phyloP scores from a whole-genome alignment of 2,888 invertebrate species.

The Arge pagana region DNA sequence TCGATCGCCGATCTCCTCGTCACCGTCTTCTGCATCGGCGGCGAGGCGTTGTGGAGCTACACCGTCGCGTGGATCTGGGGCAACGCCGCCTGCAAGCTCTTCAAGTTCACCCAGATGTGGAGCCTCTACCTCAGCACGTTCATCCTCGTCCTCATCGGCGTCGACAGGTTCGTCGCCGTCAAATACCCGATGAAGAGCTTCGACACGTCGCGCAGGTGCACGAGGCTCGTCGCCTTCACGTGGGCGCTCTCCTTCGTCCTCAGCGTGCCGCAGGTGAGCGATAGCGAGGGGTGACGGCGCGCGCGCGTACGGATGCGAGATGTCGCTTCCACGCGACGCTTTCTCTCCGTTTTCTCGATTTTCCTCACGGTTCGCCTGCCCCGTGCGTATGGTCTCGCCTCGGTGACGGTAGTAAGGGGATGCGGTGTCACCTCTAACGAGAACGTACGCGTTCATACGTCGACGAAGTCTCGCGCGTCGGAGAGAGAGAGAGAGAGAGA shows the following conservation, averaged over 20 bases:
- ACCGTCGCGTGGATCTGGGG: slow-evolving; percentile 83
- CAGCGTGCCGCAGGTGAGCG: slow-evolving; percentile 80
- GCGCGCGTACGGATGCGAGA: too few species aligned
- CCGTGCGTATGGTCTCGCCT: too few species aligned
- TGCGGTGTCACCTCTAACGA: too few species aligned
- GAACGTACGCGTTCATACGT: too few species aligned
- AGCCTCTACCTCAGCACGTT: slow-evolving; percentile 83
- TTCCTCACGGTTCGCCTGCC: too few species aligned
- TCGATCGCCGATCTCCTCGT: slow-evolving; percentile 82
- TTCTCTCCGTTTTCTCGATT: too few species aligned
- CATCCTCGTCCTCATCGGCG: slow-evolving; percentile 79
- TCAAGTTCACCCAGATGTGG: slow-evolving; percentile 83
- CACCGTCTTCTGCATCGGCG: slow-evolving; percentile 79
- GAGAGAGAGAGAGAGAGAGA: too few species aligned
- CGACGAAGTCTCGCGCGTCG: too few species aligned
- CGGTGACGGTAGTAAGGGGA: too few species aligned
- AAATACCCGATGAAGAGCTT: slow-evolving; percentile 76
- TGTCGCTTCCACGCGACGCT: too few species aligned
- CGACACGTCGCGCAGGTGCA: slow-evolving; percentile 69
- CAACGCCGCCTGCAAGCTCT: slow-evolving; percentile 75
- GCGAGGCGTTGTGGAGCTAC: slow-evolving; percentile 81
- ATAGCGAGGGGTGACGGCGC: too few species aligned
- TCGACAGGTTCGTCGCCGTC: slow-evolving; percentile 81
- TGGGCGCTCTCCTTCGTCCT: slow-evolving; percentile 76
- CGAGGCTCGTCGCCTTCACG: slow-evolving; percentile 69